phyloP scores from a whole-genome alignment of 2,113 vertebrate genomes.

The Sander vitreus region DNA sequence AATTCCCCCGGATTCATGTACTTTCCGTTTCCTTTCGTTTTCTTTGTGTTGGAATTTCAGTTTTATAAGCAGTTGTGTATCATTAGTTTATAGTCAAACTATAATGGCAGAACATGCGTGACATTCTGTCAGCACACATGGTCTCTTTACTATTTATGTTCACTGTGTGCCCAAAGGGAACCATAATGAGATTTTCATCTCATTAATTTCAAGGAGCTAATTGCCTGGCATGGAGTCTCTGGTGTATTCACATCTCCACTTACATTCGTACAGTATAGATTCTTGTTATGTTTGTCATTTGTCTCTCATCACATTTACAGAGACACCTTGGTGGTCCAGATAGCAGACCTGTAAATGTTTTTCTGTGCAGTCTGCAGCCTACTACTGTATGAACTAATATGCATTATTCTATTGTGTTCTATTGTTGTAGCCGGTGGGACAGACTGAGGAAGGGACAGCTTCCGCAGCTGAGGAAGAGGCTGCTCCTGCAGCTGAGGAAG shows the following conservation, averaged over 20 bases:
- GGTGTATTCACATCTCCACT: conserved; percentile 18
- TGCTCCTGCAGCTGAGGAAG: conserved; percentile 9
- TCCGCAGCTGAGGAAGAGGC: conserved; percentile 14
- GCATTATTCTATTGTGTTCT: conserved; percentile 19
- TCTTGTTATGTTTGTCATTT: not conserved
- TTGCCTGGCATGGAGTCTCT: conserved; percentile 50
- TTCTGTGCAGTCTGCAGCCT: not conserved
- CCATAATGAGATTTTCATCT: conserved; percentile 59
- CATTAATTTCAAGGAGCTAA: conserved; percentile 60
- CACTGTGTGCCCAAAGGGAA: conserved; percentile 39
- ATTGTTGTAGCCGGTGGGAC: conserved; percentile 16
- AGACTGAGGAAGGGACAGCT: conserved; percentile 21
- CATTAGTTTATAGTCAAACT: not conserved
- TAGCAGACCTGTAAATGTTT: not conserved
- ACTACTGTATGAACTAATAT: not conserved
- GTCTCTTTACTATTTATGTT: conserved; percentile 68
- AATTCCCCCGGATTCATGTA: too few relatives aligned
- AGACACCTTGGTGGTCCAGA: not conserved
- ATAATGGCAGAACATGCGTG: conserved; percentile 2
- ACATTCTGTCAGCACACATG: conserved; percentile 21
- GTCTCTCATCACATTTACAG: not conserved
- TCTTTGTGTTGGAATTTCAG: not conserved
- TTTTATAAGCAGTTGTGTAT: not conserved
- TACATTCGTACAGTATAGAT: not conserved
- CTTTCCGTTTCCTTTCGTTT: too few relatives aligned